These are phyloP conservation scores for Dermolepida albohirtum DNA, from an alignment of 2,888 invertebrate genomes.

Conservation along the genomic window DNA sequence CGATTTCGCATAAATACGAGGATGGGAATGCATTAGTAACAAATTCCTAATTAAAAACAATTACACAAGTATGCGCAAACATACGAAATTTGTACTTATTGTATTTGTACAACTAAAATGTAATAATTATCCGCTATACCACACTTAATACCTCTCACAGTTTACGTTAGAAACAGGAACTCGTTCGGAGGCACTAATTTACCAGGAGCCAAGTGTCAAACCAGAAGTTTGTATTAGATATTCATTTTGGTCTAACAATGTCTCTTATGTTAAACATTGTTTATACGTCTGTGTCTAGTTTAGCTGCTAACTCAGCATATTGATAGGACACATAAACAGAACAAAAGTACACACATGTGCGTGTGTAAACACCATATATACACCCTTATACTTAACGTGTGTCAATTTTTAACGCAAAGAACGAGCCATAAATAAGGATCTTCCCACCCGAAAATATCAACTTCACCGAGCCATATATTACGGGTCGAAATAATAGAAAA, in stretches of 20 bases:
- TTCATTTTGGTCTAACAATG: constrained; percentile 53
- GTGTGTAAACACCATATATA: constrained; percentile 35
- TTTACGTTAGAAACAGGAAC: constrained; percentile 45
- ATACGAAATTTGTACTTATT: too few species aligned
- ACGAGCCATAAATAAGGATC: constrained; percentile 44
- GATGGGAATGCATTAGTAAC: too few species aligned
- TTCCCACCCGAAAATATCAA: constrained; percentile 43
- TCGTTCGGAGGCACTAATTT: constrained; percentile 45
- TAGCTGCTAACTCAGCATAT: constrained; percentile 47
- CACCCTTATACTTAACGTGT: constrained; percentile 39
- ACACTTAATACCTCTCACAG: constrained; percentile 42
- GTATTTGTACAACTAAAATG: constrained; percentile 43
- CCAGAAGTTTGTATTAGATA: constrained; percentile 51
- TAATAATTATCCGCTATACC: constrained; percentile 38
- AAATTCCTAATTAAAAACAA: too few species aligned
- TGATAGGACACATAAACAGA: constrained; percentile 40
- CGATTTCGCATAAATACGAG: too few species aligned
- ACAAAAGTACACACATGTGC: constrained; percentile 36
- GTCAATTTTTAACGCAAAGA: constrained; percentile 40
- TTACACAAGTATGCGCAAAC: too few species aligned
- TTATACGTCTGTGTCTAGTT: constrained; percentile 52
- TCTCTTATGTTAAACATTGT: constrained; percentile 53
- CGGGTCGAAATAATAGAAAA: constrained; percentile 35
- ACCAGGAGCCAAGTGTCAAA: constrained; percentile 50
- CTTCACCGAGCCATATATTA: constrained; percentile 41